Conservation (phyloP, 2,113 vertebrate genomes). For the Xenopus borealis region DNA sequence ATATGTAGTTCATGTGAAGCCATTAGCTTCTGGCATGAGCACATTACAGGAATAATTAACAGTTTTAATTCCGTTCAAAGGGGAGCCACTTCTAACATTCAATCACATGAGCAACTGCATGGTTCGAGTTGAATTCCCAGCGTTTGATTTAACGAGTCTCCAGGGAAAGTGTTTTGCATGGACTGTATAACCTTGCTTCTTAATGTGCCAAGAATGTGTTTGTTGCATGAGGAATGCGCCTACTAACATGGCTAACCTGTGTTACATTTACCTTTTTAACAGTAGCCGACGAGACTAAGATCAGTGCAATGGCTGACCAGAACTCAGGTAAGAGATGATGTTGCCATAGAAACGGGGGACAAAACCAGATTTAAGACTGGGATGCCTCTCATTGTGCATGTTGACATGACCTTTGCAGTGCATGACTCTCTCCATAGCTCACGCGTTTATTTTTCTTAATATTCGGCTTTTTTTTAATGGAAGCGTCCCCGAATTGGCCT, state of each 20-base stretch:
- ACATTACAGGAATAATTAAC: constrained; percentile 17
- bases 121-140: constrained; percentile 50
- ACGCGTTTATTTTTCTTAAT: neutral
- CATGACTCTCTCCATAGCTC: constrained; percentile 34
- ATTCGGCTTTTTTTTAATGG: neutral
- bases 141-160: constrained; percentile 3
- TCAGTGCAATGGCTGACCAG: constrained; percentile 85
- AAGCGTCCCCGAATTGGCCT: neutral
- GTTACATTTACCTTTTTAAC: constrained; percentile 89
- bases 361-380: constrained; percentile 65
- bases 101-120: constrained; percentile 70
- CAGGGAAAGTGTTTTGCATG: constrained; percentile 60
- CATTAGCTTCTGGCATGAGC: constrained; percentile 35
- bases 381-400: constrained; percentile 65
- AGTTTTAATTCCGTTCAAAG: constrained; percentile 26
- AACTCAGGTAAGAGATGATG: constrained; percentile 85
- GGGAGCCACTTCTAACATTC: constrained; percentile 66
- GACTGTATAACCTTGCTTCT: constrained; percentile 60
- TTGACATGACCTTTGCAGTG: constrained; percentile 67
- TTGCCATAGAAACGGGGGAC: constrained; percentile 73
- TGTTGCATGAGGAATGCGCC: constrained; percentile 66
- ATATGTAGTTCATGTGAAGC: neutral
- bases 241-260: constrained; percentile 79
- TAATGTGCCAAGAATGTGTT: constrained; percentile 60
- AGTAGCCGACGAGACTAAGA: constrained; percentile 98